Conservation (phyloP, 2,888 invertebrate genomes). For the Cosmia trapezina region DNA sequence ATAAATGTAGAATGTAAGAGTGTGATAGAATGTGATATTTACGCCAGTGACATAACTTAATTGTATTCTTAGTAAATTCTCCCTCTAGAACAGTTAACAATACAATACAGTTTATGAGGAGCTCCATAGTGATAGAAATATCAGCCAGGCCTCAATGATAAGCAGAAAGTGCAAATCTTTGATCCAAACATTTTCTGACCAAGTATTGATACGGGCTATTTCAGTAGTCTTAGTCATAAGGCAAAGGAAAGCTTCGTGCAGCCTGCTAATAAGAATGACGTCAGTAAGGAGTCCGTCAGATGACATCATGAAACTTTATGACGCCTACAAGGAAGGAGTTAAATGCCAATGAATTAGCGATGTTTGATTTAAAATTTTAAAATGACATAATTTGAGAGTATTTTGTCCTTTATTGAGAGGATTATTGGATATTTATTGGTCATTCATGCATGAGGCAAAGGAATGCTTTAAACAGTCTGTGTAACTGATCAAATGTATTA, state of each 20-base stretch:
- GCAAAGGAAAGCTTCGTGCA: conserved; percentile 44
- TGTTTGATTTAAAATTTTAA: conserved; percentile 5
- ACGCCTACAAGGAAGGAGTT: conserved; percentile 38
- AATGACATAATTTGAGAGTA: conserved; percentile 8
- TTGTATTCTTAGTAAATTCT: neutral
- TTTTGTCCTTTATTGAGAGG: neutral
- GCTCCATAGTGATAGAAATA: neutral
- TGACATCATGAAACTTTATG: conserved; percentile 44
- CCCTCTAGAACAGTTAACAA: neutral
- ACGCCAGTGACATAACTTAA: neutral
- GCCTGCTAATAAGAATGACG: conserved; percentile 37
- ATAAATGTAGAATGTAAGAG: neutral
- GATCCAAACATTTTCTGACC: conserved; percentile 23
- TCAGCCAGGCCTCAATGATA: conserved; percentile 1
- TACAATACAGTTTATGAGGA: neutral
- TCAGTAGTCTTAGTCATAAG: conserved; percentile 33
- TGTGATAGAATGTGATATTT: conserved; percentile 3
- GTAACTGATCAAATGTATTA: too few relatives aligned
- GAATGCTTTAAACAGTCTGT: neutral
- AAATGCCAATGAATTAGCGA: conserved; percentile 12
- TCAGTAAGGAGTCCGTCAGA: conserved; percentile 21
- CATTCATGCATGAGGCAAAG: neutral
- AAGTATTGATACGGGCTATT: conserved; percentile 34
- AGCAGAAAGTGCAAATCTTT: conserved; percentile 9
- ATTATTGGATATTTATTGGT: neutral